Percentiles rank a stretch among this genome's conserved stretches.
phyloP scores from a whole-genome alignment of 2,888 invertebrate species.

The Rhingia rostrata region DNA sequence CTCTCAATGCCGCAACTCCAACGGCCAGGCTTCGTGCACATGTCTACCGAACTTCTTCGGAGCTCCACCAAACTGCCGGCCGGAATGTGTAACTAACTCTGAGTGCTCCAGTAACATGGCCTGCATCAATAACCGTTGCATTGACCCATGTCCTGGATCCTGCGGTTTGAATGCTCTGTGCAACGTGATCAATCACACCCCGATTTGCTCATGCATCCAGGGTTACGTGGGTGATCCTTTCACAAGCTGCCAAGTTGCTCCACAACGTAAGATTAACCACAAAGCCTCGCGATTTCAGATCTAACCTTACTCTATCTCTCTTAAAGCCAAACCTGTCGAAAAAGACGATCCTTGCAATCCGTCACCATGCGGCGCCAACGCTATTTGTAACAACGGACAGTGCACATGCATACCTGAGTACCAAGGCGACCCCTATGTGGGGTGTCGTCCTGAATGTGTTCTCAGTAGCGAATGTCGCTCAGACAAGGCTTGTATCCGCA shows the following conservation, averaged over 20 bases:
- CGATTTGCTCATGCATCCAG: conserved; percentile 88
- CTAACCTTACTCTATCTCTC: conserved; percentile 65
- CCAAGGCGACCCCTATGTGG: conserved; percentile 89
- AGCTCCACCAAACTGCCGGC: conserved; percentile 88
- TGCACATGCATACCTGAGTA: conserved; percentile 89
- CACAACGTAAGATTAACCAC: conserved; percentile 82
- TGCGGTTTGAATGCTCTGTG: conserved; percentile 88
- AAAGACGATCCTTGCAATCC: conserved; percentile 84
- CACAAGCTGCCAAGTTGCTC: conserved; percentile 84
- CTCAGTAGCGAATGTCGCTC: conserved; percentile 89
- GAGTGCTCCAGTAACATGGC: conserved; percentile 90
- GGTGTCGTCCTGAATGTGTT: conserved; percentile 91
- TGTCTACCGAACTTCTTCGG: conserved; percentile 88
- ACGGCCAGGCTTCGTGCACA: conserved; percentile 86
- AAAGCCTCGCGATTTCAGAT: conserved; percentile 75
- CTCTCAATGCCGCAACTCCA: conserved; percentile 86
- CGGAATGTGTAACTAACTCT: conserved; percentile 88
- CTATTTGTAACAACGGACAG: conserved; percentile 86
- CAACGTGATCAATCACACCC: conserved; percentile 88
- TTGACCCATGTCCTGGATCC: conserved; percentile 91
- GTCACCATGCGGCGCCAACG: conserved; percentile 89
- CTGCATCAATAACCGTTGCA: conserved; percentile 90
- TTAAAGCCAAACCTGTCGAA: conserved; percentile 77
- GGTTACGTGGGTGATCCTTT: conserved; percentile 91
- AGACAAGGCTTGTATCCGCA: conserved; percentile 87